Evolutionary conservation across 2,888 invertebrate genomes (phyloP).

Genomic region (Apantesis nais): DNA sequence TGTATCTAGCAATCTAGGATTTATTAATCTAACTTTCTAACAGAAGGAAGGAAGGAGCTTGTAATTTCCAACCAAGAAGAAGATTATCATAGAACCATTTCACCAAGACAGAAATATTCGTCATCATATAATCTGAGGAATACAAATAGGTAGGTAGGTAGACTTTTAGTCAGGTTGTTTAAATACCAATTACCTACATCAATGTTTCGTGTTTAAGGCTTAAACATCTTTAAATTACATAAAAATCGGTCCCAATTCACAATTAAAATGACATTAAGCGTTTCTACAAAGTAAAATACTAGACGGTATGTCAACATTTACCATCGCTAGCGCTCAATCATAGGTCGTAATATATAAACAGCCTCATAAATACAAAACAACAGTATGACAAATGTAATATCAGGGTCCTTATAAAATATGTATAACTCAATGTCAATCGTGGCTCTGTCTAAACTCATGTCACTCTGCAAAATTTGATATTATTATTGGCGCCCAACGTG

Average conservation of each 20-base stretch:
- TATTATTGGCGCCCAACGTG: constrained; percentile 38
- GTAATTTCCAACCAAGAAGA: not conserved
- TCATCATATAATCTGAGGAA: not conserved
- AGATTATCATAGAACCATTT: not conserved
- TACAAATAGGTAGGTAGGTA: not conserved
- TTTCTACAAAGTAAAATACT: constrained; percentile 5
- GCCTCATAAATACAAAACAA: constrained; percentile 4
- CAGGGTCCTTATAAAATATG: constrained; percentile 1
- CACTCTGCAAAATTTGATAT: not conserved
- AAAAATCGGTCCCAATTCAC: constrained; percentile 8
- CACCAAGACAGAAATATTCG: not conserved
- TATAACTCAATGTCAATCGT: not conserved
- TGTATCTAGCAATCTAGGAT: too few species aligned
- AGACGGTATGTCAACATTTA: constrained; percentile 7
- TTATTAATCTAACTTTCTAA: too few species aligned
- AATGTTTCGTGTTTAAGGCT: not conserved
- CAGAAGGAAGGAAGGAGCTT: too few species aligned
- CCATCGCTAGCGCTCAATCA: constrained; percentile 13
- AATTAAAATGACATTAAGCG: constrained; percentile 18
- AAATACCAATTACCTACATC: not conserved
- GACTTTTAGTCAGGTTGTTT: not conserved
- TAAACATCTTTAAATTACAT: constrained; percentile 2
- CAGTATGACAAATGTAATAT: constrained; percentile 1
- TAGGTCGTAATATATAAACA: constrained; percentile 12
- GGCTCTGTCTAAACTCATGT: constrained; percentile 1